These are phyloP conservation scores for Acanthurus leucopareius DNA, from an alignment of 2,797 vertebrate genomes.

Conservation along the genomic window DNA sequence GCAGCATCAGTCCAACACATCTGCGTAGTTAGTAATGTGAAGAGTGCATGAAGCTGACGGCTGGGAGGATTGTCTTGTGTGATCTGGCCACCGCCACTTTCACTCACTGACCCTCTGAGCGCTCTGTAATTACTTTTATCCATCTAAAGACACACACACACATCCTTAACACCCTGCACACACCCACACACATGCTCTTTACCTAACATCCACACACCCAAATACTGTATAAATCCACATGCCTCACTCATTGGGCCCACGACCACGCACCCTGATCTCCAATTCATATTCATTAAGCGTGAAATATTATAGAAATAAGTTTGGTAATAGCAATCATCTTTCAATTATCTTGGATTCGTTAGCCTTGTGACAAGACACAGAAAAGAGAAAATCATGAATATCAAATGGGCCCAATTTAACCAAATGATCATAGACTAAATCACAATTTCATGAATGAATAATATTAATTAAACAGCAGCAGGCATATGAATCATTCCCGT, in stretches of 20 bases:
- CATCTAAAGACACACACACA: constrained; percentile 36
- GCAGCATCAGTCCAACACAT: constrained; percentile 58
- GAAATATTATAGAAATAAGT: constrained; percentile 84
- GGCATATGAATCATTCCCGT: constrained; percentile 76
- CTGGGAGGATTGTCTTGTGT: constrained; percentile 62
- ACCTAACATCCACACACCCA: constrained; percentile 43
- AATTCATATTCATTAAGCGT: constrained; percentile 84
- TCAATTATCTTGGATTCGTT: constrained; percentile 86
- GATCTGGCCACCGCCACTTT: constrained; percentile 57
- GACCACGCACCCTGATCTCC: constrained; percentile 68
- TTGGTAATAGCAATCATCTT: constrained; percentile 86
- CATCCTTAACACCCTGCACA: constrained; percentile 22
- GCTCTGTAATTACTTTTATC: constrained; percentile 73
- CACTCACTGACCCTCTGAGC: constrained; percentile 56
- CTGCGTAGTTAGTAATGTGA: constrained; percentile 68
- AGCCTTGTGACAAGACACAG: constrained; percentile 80
- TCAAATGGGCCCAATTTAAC: constrained; percentile 85
- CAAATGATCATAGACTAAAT: constrained; percentile 85
- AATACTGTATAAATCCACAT: constrained; percentile 49
- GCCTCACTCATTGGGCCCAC: constrained; percentile 36
- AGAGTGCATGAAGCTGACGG: constrained; percentile 50
- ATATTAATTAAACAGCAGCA: constrained; percentile 83
- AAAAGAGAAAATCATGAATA: constrained; percentile 85
- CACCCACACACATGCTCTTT: constrained; percentile 20
- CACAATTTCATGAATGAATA: constrained; percentile 87